Evolutionary conservation across 2,888 invertebrate species (phyloP), one percentile per base, ranked within the genome.

Genomic region (Subacronicta megacephala): DNA sequence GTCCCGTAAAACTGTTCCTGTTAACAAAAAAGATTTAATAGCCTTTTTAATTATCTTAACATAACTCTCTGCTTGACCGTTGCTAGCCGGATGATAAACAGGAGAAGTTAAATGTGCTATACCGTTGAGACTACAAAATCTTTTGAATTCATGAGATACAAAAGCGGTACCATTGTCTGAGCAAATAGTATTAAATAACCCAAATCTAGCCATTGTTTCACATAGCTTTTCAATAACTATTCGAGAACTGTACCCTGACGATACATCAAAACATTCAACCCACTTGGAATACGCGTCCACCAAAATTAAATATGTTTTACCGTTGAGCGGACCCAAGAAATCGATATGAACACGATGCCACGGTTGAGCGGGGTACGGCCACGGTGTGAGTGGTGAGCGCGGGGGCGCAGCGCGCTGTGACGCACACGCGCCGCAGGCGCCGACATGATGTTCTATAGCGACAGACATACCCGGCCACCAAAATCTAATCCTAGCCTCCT

Each of bases 251-350:
- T 6, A 37, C 0, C 47, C 37, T 13, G 37, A 16, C 17, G 41
- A 42, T 2, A 51, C 35, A 37, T 51, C 36, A 26, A 35, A 43
- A 43, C 41, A 41, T 35, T 52, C 46, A 0, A 58, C 31, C 45
- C 38, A 58, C 31, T 52, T n/a, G n/a, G n/a, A n/a, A n/a, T n/a
- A n/a, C n/a, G n/a, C n/a, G n/a, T n/a, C n/a, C n/a, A n/a, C n/a
- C n/a, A n/a, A n/a, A n/a, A n/a, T n/a, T n/a, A n/a, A n/a, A n/a
- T n/a, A n/a, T n/a, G n/a, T n/a, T n/a, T n/a, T n/a, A n/a, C n/a
- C n/a, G n/a, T n/a, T n/a, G n/a, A n/a, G n/a, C n/a, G n/a, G n/a
- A n/a, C n/a, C n/a, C n/a, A n/a, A n/a, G n/a, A n/a, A n/a, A n/a
- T n/a, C n/a, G n/a, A n/a, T n/a, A n/a, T n/a, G n/a, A n/a, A n/a